phyloP scores from a whole-genome alignment of 1,140 invertebrate species.

The Himalopsyche phryganea region DNA sequence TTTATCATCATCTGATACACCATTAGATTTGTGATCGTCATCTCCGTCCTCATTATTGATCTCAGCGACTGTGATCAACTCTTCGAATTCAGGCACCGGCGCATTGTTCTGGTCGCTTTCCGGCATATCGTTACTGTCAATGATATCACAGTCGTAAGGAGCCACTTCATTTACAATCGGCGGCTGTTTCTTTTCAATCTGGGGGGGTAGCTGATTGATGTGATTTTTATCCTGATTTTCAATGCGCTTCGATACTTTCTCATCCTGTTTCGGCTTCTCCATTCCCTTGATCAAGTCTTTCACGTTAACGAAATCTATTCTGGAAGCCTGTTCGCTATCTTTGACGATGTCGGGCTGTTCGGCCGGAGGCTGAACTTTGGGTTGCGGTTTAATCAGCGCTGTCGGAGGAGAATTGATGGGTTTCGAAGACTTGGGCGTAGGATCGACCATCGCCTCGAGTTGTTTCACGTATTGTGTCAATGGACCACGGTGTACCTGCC shows the following conservation, averaged over 20 bases:
- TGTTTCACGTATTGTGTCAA: slow-evolving; percentile 45
- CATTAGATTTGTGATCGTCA: slow-evolving; percentile 32
- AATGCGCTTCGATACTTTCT: slow-evolving; percentile 43
- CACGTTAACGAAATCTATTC: slow-evolving; percentile 51
- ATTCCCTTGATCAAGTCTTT: slow-evolving; percentile 53
- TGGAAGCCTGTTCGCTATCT: slow-evolving; percentile 43
- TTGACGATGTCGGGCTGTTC: slow-evolving; percentile 32
- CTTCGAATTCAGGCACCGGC: neutral
- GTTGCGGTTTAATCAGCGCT: slow-evolving; percentile 38
- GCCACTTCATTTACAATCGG: slow-evolving; percentile 8
- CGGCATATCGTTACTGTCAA: slow-evolving; percentile 24
- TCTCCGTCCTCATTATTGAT: slow-evolving; percentile 32
- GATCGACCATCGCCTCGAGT: slow-evolving; percentile 44
- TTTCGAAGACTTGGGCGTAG: slow-evolving; percentile 41
- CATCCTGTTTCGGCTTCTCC: slow-evolving; percentile 42
- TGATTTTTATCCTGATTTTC: slow-evolving; percentile 40
- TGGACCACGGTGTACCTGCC: slow-evolving; percentile 46
- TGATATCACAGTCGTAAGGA: slow-evolving; percentile 16
- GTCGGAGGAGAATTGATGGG: slow-evolving; percentile 35
- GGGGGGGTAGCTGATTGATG: slow-evolving; percentile 31
- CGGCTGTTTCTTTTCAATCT: slow-evolving; percentile 39
- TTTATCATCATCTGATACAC: slow-evolving; percentile 14
- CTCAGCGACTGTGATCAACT: slow-evolving; percentile 13
- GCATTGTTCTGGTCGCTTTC: slow-evolving; percentile 22
- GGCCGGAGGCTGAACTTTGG: slow-evolving; percentile 35